Percentiles rank a stretch among this genome's conserved stretches.
phyloP scores from a whole-genome alignment of 2,113 vertebrate genomes.

The Megaceryle maxima region DNA sequence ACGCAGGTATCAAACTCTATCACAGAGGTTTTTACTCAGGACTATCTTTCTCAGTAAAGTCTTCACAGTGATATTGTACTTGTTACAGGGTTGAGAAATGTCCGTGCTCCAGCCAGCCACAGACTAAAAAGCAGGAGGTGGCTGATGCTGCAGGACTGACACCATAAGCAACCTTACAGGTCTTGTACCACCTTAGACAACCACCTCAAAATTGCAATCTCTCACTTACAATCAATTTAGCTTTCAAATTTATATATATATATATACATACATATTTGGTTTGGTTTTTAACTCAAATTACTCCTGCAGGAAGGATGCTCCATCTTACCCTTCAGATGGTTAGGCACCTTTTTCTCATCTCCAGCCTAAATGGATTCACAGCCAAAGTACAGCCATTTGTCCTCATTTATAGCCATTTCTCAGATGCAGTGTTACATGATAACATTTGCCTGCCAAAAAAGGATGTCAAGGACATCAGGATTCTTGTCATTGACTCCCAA shows the following conservation, averaged over 20 bases:
- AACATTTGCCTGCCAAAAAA: neutral
- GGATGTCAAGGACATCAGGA: neutral
- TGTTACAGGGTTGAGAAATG: neutral
- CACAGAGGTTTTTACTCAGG: neutral
- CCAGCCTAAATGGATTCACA: neutral
- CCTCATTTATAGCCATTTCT: constrained; percentile 20
- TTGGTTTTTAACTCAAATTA: neutral
- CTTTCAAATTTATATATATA: neutral
- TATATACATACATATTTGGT: neutral
- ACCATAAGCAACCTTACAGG: accelerated
- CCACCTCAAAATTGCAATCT: neutral
- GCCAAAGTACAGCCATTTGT: neutral
- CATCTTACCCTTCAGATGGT: neutral
- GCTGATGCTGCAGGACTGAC: neutral
- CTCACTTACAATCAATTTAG: neutral
- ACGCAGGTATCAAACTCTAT: too few species aligned
- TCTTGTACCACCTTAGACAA: neutral
- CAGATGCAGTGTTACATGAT: neutral
- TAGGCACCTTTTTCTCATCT: neutral
- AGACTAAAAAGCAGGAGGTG: neutral
- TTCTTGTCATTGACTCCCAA: neutral
- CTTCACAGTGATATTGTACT: too few species aligned
- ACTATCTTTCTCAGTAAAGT: neutral
- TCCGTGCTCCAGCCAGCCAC: neutral
- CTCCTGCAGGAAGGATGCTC: neutral